Conservation (phyloP, 2,113 vertebrate species). For the Gorsachius goisagi region DNA sequence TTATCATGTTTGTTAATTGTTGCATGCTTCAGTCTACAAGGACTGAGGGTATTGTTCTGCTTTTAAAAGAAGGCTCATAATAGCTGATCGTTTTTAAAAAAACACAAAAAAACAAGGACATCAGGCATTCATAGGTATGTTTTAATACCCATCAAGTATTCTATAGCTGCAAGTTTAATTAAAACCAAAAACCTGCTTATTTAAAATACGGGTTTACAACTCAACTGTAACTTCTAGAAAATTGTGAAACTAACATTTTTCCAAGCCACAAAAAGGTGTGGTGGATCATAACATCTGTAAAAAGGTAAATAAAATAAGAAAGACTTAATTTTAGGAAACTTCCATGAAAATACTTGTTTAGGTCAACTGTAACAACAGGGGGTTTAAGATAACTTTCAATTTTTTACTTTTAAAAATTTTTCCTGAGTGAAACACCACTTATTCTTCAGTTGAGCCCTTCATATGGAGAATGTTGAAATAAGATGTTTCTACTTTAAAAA, state of each 20-base stretch:
- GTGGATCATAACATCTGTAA: neutral
- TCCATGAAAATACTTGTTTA: neutral
- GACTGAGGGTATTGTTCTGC: neutral
- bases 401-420: neutral
- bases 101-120: neutral
- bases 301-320: neutral
- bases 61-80: conserved; percentile 10
- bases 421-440: neutral
- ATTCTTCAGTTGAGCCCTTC: neutral
- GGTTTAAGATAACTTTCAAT: neutral
- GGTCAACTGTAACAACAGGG: neutral
- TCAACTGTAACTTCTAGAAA: neutral
- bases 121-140: neutral
- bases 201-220: neutral
- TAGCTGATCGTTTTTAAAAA: neutral
- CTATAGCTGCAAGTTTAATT: neutral
- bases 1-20: conserved; percentile 14
- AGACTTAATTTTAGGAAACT: neutral
- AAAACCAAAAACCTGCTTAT: neutral
- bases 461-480: neutral
- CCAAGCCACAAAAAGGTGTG: neutral
- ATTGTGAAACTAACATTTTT: neutral
- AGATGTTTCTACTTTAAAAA: neutral
- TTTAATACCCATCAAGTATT: neutral
- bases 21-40: neutral